A percentile compares a stretch with the other conserved stretches of the same genome.
These are phyloP conservation scores for Dryomyza anilis DNA, from an alignment of 2,888 invertebrate species.

Conservation along the genomic window DNA sequence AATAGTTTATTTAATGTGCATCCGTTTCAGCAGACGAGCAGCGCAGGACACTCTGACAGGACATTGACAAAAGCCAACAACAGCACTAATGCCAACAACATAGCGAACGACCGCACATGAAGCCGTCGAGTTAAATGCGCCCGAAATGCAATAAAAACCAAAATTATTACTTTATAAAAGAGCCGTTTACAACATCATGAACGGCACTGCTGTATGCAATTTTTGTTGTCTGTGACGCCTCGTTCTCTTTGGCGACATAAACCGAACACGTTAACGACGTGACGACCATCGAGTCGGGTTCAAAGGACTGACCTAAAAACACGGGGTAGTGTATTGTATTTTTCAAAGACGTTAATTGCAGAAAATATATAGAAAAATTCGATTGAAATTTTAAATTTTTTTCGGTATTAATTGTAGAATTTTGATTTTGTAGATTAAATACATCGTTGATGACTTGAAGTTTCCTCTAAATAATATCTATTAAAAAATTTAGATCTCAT, in stretches of 20 bases:
- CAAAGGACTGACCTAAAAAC: too few species aligned
- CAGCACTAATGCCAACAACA: neutral
- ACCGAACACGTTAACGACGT: conserved; percentile 1
- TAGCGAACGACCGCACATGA: neutral
- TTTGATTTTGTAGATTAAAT: too few species aligned
- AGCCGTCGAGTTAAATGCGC: conserved; percentile 6
- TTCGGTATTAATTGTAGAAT: too few species aligned
- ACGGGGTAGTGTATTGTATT: too few species aligned
- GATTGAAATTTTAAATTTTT: too few species aligned
- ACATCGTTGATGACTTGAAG: too few species aligned
- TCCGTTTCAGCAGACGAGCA: conserved; percentile 1
- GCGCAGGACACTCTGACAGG: neutral
- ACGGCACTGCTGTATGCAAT: neutral
- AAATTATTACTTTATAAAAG: conserved; percentile 23
- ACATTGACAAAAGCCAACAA: neutral
- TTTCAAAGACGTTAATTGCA: too few species aligned
- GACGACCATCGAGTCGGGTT: too few species aligned
- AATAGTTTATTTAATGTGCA: conserved; percentile 7
- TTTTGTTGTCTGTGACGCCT: neutral
- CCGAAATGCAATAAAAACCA: conserved; percentile 11
- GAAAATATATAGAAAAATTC: too few species aligned
- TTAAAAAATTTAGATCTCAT: too few species aligned
- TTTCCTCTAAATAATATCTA: too few species aligned
- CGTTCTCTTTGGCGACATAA: neutral
- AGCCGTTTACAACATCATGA: conserved; percentile 17